Evolutionary conservation across 2,888 invertebrate genomes (phyloP), one percentile per base, ranked within the genome.

Genomic region (Pyrrhosoma nymphula): DNA sequence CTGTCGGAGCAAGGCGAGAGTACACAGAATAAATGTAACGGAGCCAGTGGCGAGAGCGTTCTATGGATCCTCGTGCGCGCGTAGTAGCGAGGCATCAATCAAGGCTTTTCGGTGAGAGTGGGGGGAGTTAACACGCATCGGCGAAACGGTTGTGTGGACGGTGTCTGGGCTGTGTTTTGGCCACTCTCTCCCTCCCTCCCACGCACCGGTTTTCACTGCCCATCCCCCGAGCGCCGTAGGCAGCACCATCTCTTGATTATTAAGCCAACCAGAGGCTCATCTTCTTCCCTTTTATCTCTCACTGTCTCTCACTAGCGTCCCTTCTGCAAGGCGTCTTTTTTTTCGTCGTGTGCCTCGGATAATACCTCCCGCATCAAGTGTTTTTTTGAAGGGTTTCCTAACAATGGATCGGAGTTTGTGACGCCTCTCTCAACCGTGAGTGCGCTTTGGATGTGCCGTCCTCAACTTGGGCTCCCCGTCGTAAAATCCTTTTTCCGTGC

Each of bases 341-440:
- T 18, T 93, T 69, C 20, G 93, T 69, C 69, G 35, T 26, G 12
- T 82, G 69, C 20, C 93, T 93, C 91, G 91, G 30, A 30, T 56
- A 90, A 55, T 56, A 56, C 90, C 23, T 14, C 82, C 82, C 47
- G 63, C 93, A 93, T 93, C 93, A 93, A 93, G 69, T 93, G 93
- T n/a, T 82, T 82, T 69, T 69, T 93, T 69, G 26, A 91, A 69
- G 69, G 93, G 93, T 69, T 93, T 93, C 93, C 75, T n/a, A n/a
- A 75, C 93, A 93, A 47, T 47, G 69, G 93, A n/a, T 56, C 26
- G 23, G 82, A 4, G 35, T 69, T 93, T 39, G 47, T 55, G 69
- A 26, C 69, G 69, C 63, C 10, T 89, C 26, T 26, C 26, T 55
- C 23, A 30, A 18, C 16, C 12, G 82, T 26, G 82, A 35, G 82